Evolutionary conservation across 2,113 vertebrate species (phyloP).

Genomic region (Pelobates fuscus): DNA sequence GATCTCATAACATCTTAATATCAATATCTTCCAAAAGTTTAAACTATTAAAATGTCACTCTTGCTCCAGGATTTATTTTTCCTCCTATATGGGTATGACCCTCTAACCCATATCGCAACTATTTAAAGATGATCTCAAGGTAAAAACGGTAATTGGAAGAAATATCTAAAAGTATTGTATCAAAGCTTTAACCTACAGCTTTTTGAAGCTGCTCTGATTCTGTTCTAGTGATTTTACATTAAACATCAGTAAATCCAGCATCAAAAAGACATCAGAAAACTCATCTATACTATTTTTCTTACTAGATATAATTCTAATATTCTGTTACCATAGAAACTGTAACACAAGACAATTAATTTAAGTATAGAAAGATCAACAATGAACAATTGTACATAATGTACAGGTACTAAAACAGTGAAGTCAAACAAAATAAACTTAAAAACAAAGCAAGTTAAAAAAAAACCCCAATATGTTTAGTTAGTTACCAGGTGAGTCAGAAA

Average conservation of each 20-base stretch:
- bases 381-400: too few species aligned
- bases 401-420: too few species aligned
- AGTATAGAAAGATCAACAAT: not conserved
- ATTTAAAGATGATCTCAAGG: conserved; percentile 17
- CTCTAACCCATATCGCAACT: not conserved
- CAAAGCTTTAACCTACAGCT: conserved; percentile 25
- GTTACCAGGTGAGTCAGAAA: too few species aligned
- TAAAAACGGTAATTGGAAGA: conserved; percentile 32
- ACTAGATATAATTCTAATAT: not conserved
- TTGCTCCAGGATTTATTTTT: not conserved
- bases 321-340: conserved; percentile 18
- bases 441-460: too few species aligned
- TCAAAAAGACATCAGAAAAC: conserved; percentile 20
- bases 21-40: not conserved
- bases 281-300: not conserved
- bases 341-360: not conserved
- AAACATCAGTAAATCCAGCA: conserved; percentile 24
- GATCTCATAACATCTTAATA: not conserved
- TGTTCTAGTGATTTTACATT: conserved; percentile 21
- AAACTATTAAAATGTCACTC: not conserved
- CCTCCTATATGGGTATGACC: not conserved
- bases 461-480: too few species aligned
- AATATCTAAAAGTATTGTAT: conserved; percentile 7
- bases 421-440: too few species aligned
- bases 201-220: conserved; percentile 23